Evolutionary conservation across 2,797 vertebrate species (phyloP), one percentile per base, ranked within the genome.

Genomic region (Cuniculus paca): DNA sequence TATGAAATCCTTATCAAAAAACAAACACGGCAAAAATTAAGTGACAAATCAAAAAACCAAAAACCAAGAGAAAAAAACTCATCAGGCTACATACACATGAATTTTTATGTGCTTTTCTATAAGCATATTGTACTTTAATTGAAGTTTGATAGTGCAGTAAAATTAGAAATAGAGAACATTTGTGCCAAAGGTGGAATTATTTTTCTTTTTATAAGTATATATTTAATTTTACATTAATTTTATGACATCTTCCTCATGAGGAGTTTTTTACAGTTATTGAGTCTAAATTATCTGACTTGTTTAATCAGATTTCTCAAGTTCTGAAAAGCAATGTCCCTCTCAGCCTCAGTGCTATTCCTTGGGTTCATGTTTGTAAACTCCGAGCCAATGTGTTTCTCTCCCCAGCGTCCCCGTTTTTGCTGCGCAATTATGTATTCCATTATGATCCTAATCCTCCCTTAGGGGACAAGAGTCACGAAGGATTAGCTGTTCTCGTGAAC

Each of bases 401-500:
- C 6, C 31, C 6, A 48, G 17, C 6, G 8, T 48, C 39, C 34
- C 19, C 9, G 36, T 61, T 94, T 81, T 70, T 54, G 12, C 39
- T 36, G 4, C 19, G 19, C 39, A 58, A 60, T 95, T 56, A 63
- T 28, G 48, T 58, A 77, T 86, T 19, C 8, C 36, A 50, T 89
- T 61, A 48, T 16, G 19, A 54, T 4, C 10, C 34, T 79, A 77
- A 87, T n/a, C 83, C 12, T 48, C 89, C 92, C 74, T 56, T 48
- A 17, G 77, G 70, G 13, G 26, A n/a, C 31, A 22, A 58, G 60
- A 75, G 65, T 63, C 77, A 65, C 11, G 61, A 88, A 56, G 75
- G 36, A 61, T 94, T 95, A 94, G 75, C 74, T 95, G 68, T 91
- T 78, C 86, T 70, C 48, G 24, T 90, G 24, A 22, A n/a, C 19